Evolutionary conservation across 2,113 vertebrate genomes (phyloP).

Genomic region (Calidris pugnax): DNA sequence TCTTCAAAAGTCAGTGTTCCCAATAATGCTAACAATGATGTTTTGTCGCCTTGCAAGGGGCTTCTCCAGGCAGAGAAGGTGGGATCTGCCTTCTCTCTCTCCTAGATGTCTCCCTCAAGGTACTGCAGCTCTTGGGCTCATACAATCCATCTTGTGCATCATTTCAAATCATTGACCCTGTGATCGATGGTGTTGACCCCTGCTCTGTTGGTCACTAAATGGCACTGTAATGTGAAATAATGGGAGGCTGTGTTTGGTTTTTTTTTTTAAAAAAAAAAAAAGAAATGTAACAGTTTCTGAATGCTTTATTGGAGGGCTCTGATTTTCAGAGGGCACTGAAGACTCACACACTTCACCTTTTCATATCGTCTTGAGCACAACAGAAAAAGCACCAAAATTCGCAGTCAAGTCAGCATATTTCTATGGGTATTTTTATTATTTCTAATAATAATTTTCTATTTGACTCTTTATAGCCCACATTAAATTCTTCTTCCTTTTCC

Average conservation of each 20-base stretch:
- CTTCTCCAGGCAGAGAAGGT: neutral
- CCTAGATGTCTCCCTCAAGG: neutral
- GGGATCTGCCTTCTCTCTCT: neutral
- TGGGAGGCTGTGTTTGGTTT: neutral
- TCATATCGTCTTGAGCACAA: neutral
- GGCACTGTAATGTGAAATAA: neutral
- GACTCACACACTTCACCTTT: neutral
- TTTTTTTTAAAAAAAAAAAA: neutral
- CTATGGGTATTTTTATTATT: neutral
- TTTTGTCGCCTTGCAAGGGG: neutral
- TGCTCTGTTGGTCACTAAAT: neutral
- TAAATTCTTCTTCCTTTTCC: neutral
- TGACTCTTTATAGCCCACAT: neutral
- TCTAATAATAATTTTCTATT: neutral
- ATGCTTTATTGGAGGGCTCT: neutral
- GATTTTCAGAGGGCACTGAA: neutral
- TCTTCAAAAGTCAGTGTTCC: neutral
- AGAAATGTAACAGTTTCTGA: neutral
- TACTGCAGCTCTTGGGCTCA: neutral
- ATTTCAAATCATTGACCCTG: neutral
- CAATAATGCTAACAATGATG: rapidly evolving
- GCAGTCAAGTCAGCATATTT: neutral
- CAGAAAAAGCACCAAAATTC: neutral
- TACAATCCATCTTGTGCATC: neutral
- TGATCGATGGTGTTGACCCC: neutral